Percentiles rank a stretch among this genome's conserved stretches.
phyloP scores from a whole-genome alignment of 2,113 vertebrate species.

The Boulengeromyrus knoepffleri region DNA sequence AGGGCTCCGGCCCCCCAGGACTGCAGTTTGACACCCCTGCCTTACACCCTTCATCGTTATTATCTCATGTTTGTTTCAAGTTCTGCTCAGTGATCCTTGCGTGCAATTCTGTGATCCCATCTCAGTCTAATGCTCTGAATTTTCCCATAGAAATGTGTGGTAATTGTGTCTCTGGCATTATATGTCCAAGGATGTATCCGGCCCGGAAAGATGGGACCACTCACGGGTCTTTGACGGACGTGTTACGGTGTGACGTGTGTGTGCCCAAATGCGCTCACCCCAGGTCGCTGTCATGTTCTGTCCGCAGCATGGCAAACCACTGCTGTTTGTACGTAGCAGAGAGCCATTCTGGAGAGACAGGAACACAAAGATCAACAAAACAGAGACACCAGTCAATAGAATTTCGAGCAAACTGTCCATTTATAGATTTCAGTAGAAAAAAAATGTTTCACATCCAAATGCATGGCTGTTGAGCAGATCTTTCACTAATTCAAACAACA shows the following conservation, averaged over 20 bases:
- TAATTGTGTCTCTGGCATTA: background rate
- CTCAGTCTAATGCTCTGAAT: background rate
- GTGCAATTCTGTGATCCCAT: background rate
- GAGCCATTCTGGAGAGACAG: slow-evolving; percentile 73
- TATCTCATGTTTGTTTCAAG: background rate
- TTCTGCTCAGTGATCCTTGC: background rate
- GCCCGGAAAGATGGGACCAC: background rate
- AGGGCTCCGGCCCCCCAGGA: too few species aligned
- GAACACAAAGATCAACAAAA: background rate
- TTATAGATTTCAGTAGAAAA: background rate
- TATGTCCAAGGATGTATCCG: background rate
- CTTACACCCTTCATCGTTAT: background rate
- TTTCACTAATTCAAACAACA: background rate
- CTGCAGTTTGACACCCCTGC: background rate
- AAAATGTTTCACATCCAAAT: background rate
- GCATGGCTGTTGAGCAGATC: background rate
- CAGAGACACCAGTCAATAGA: background rate
- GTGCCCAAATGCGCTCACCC: slow-evolving; percentile 68
- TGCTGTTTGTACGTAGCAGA: slow-evolving; percentile 86
- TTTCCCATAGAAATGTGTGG: background rate
- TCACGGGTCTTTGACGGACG: background rate
- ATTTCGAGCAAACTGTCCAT: background rate
- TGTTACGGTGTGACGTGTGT: background rate
- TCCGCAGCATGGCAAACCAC: slow-evolving; percentile 95
- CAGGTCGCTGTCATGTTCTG: slow-evolving; percentile 90